Evolutionary conservation across 2,888 invertebrate species (phyloP).

Genomic region (Thera obeliscata): DNA sequence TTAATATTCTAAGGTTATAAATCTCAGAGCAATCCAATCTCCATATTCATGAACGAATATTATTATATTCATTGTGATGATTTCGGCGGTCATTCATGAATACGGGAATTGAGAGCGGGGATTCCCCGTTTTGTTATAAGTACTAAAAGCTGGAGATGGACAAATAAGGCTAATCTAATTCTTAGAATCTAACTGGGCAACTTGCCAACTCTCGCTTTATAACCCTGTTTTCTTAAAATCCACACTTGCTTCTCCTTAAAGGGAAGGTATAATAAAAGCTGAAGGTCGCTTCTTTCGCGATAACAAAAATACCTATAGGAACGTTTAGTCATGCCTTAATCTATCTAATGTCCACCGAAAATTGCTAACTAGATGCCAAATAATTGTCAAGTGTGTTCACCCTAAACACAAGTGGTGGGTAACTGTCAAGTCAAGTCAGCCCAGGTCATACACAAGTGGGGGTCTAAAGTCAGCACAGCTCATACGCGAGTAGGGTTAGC

Average conservation of each 20-base stretch:
- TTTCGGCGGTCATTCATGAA: conserved; percentile 53
- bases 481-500: no score
- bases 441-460: no score
- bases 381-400: no score
- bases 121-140: neutral
- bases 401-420: no score
- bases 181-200: neutral
- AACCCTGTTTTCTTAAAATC: neutral
- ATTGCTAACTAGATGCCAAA: no score
- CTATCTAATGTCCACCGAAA: no score
- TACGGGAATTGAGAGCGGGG: conserved; percentile 44
- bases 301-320: no score
- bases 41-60: conserved; percentile 54
- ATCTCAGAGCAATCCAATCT: conserved; percentile 43
- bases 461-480: no score
- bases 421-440: no score
- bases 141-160: neutral
- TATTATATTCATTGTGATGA: conserved; percentile 37
- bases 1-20: conserved; percentile 9
- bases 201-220: no score
- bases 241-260: neutral
- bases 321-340: no score
- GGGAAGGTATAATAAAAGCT: neutral
- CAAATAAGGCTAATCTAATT: neutral
- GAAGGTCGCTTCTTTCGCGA: no score